Evolutionary conservation across 2,113 vertebrate species (phyloP).

Genomic region (Corythornis madagascariensis): DNA sequence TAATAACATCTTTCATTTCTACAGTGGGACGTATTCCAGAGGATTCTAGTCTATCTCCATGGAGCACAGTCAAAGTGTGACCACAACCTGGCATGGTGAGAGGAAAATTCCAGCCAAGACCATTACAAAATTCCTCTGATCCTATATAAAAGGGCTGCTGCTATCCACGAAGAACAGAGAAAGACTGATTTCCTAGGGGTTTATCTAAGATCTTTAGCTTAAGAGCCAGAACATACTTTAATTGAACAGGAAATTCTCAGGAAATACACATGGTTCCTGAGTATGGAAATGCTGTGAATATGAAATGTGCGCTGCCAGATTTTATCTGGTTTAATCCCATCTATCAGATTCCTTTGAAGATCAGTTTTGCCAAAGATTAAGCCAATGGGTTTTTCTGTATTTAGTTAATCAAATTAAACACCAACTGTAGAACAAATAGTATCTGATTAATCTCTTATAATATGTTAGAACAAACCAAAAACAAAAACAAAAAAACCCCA

Average conservation of each 20-base stretch:
- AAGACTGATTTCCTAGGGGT: not conserved
- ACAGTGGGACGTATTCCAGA: not conserved
- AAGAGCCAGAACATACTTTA: not conserved
- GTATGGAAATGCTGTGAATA: not conserved
- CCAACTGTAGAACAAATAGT: not conserved
- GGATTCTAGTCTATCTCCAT: not conserved
- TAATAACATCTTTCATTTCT: constrained; percentile 46
- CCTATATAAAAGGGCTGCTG: not conserved
- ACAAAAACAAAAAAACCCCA: not conserved
- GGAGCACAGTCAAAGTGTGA: not conserved
- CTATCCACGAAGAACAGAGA: not conserved
- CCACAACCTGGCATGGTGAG: not conserved
- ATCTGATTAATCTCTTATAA: not conserved
- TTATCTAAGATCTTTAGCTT: not conserved
- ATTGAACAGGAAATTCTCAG: not conserved
- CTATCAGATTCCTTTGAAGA: not conserved
- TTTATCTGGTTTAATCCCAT: not conserved
- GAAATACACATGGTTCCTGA: not conserved
- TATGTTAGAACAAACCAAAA: not conserved
- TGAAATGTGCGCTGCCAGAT: not conserved
- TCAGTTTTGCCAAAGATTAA: not conserved
- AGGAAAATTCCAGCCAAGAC: not conserved
- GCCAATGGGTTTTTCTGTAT: not conserved
- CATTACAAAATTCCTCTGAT: not conserved
- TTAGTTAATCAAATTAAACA: not conserved